Evolutionary conservation across 2,797 vertebrate species (phyloP), one percentile per base, ranked within the genome.

Genomic region (Sebastiscus tertius): DNA sequence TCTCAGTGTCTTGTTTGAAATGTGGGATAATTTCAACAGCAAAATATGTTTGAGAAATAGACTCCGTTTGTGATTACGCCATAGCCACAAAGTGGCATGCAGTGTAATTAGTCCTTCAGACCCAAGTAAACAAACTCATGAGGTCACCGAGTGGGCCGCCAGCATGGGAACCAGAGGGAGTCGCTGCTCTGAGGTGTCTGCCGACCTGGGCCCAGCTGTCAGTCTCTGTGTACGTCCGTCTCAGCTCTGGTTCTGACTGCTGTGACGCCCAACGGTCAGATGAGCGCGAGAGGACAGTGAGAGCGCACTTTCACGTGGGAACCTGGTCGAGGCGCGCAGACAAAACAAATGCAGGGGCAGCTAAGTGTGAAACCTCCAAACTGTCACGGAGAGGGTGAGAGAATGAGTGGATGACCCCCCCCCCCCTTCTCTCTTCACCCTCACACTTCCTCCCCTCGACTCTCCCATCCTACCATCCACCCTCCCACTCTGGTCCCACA

Each of bases 261-360:
- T 85, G 83, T 39, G 61, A 78, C 77, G 81, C 79, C 80, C 89
- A 96, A 95, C 92, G 93, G 94, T 94, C 93, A 87, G 86, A 84
- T 24, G 81, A 80, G 72, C 8, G 85, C 77, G 11, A 56, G 81
- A 64, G 78, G 87, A 92, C 87, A 84, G 87, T 80, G 83, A 85
- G 91, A 80, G 90, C 88, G 83, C 92, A 93, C 92, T 95, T 96
- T 96, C 95, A 95, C 94, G 90, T 96, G 95, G 95, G 96, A 96
- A 96, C 92, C 87, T 86, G 86, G 83, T 70, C 79, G 85, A 88
- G 85, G 87, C 76, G 54, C 22, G 59, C 91, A 94, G 93, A 94
- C 94, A 95, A 93, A 49, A 94, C 94, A 92, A 94, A 82, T 73
- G 85, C 92, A 85, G 88, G 88, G 91, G 93, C 93, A 94, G 90